Conservation (phyloP, 2,888 invertebrate species). For the Melinopterus prodromus region DNA sequence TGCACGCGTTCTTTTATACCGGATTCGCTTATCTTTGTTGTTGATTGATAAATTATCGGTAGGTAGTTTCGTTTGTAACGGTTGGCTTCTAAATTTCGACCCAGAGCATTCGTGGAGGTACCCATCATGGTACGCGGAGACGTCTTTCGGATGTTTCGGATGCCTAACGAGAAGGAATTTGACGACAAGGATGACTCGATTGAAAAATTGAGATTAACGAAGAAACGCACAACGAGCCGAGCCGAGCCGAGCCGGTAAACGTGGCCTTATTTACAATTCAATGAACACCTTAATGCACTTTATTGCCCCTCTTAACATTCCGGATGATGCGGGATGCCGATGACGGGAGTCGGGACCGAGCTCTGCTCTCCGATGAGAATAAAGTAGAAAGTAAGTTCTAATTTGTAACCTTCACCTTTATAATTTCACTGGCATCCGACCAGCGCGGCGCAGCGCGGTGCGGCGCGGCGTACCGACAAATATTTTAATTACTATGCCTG, state of each 20-base stretch:
- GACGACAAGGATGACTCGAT: neutral
- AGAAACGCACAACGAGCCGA: neutral
- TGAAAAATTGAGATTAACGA: neutral
- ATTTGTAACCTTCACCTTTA: conserved; percentile 22
- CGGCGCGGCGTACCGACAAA: neutral
- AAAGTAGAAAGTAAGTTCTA: conserved; percentile 20
- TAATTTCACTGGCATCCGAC: conserved; percentile 8
- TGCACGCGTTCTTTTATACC: neutral
- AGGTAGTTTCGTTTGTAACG: neutral
- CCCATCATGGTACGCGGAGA: too few relatives aligned
- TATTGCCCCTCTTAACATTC: neutral
- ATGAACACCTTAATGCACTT: neutral
- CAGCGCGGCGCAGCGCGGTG: neutral
- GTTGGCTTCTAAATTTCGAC: neutral
- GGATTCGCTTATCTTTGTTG: neutral
- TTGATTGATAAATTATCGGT: neutral
- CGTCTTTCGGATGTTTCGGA: too few relatives aligned
- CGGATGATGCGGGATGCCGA: neutral
- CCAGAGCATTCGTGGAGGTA: too few relatives aligned
- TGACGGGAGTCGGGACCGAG: neutral
- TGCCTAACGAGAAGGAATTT: neutral
- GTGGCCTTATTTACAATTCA: neutral
- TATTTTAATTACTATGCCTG: conserved; percentile 17
- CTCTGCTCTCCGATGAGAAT: neutral
- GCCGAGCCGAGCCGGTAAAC: neutral